Evolutionary conservation across 2,113 vertebrate species (phyloP).

Genomic region (Motacilla tschutschensis): DNA sequence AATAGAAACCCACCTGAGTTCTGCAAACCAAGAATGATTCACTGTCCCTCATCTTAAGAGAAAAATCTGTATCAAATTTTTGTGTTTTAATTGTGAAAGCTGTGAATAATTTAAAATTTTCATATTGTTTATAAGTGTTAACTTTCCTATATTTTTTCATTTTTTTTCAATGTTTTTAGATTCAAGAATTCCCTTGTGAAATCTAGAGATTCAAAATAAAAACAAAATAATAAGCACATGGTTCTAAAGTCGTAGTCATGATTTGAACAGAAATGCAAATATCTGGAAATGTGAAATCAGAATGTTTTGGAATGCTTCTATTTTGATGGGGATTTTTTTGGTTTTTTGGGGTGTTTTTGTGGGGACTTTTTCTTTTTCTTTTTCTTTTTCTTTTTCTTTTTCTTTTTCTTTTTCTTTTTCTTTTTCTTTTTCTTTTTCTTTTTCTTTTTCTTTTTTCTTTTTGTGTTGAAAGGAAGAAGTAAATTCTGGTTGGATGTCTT

Average conservation of each 20-base stretch:
- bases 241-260: neutral
- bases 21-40: neutral
- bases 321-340: neutral
- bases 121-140: neutral
- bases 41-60: neutral
- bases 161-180: neutral
- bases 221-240: neutral
- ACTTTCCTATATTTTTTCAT: accelerated
- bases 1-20: neutral
- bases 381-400: neutral
- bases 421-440: neutral
- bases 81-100: neutral
- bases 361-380: no score
- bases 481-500: neutral
- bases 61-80: neutral
- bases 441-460: neutral
- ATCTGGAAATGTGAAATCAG: neutral
- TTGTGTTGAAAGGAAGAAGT: neutral
- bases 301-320: neutral
- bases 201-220: neutral
- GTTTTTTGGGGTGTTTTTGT: neutral
- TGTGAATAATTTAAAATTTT: neutral
- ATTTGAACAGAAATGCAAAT: neutral
- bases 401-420: no score
- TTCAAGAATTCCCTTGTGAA: neutral